Evolutionary conservation across 1,140 invertebrate genomes (phyloP), one percentile per base, ranked within the genome.

Genomic region (Idris sp.): DNA sequence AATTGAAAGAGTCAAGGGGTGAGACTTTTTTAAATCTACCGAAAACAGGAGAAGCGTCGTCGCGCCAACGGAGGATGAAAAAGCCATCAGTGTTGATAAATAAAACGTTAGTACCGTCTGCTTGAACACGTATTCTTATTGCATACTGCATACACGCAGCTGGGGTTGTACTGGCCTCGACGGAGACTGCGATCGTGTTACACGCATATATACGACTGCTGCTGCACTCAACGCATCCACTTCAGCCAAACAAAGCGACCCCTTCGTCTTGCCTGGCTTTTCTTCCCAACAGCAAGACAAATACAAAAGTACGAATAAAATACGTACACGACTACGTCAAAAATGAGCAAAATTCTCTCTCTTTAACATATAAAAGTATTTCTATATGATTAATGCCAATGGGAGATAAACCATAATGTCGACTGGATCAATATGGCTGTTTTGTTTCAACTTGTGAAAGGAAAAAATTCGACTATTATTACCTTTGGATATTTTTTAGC

Each of bases 41-140:
- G 65, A 77, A 76, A 78, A 77, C 73, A 65, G 62, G 31, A 72
- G 49, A 74, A 76, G 75, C n/a, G n/a, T n/a, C 68, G 62, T 76
- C 81, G 71, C 77, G 75, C 73, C 78, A 76, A 69, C 48, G 15
- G 44, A 79, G 76, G 74, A 79, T 56, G 77, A 78, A 80, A 81
- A 84, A 84, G 82, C 79, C 84, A 85, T 84, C 83, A 85, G 67
- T 65, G 76, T 68, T 84, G 81, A 86, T 84, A 84, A 86, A 85
- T 86, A 86, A 85, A 85, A 85, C 71, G 83, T 83, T 84, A 84
- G 76, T 74, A 59, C 72, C 79, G 81, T 79, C 79, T 80, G 73
- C 69, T 73, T 44, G 59, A 38, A 18, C 74, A 72, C 67, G 59
- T 76, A 80, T 81, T 81, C 77, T 81, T 81, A 82, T 82, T 81